Conservation (phyloP, 2,888 invertebrate species). For the Amblyjoppa proteus region DNA sequence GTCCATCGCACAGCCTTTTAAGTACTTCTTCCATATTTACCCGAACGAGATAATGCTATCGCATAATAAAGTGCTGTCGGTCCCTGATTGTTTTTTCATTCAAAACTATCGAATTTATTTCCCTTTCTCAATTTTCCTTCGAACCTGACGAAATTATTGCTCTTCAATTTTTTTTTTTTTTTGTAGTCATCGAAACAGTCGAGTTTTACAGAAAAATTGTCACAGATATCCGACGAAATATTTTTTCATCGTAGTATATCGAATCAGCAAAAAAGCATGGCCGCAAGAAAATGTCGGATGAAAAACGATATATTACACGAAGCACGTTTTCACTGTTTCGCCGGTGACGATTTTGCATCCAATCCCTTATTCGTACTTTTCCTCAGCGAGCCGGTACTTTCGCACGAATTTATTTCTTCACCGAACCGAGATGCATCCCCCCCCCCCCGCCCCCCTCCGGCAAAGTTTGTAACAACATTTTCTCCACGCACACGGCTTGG, state of each 20-base stretch:
- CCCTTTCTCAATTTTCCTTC: background rate
- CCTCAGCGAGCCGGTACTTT: constrained; percentile 15
- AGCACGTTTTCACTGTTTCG: constrained; percentile 7
- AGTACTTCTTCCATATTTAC: constrained; percentile 21
- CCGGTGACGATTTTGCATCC: constrained; percentile 22
- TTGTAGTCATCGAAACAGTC: too few species aligned
- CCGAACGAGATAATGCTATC: constrained; percentile 9
- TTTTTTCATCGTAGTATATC: too few species aligned
- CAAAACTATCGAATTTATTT: background rate
- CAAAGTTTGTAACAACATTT: constrained; percentile 60
- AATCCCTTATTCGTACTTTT: background rate
- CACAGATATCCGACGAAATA: too few species aligned
- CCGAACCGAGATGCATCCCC: constrained; percentile 5
- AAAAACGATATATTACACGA: background rate
- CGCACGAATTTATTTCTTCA: constrained; percentile 51
- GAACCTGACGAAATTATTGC: too few species aligned
- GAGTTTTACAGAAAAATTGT: too few species aligned
- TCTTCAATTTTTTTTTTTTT: too few species aligned
- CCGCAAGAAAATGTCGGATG: too few species aligned
- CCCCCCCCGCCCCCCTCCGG: background rate
- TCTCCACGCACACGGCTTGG: constrained; percentile 13
- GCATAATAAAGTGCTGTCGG: background rate
- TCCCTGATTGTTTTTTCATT: constrained; percentile 15
- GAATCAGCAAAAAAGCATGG: too few species aligned
- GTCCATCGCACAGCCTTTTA: constrained; percentile 26